Evolutionary conservation across 2,888 invertebrate species (phyloP), one percentile per base, ranked within the genome.

Genomic region (Caenorhabditis plicata): DNA sequence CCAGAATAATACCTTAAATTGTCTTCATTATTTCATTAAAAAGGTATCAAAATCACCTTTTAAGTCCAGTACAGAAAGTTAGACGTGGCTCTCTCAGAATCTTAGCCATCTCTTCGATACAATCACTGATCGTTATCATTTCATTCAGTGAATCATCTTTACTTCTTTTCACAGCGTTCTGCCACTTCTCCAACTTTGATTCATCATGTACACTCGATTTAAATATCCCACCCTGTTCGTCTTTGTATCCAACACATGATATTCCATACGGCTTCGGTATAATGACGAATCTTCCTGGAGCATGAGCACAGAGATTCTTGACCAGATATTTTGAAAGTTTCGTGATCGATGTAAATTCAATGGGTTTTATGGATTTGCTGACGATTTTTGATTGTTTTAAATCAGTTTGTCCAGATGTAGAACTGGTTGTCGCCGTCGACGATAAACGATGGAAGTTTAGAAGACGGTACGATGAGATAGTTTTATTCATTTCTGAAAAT

Each of bases 241-340:
- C 50, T n/a, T 44, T 36, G 11, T 53, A 38, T 25, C 71, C 71
- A 15, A 68, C 43, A 33, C 63, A 67, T 2, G 71, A 71, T 8
- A 71, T 41, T 11, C 71, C 71, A 45, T 58, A 68, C n/a, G 71
- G 71, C 36, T 71, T 71, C n/a, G 63, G 60, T 5, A 71, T 38
- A 8, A 68, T 57, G 9, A 71, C 42, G 52, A 68, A 71, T 33
- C 65, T 39, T 13, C 66, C 64, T 13, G 64, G 64, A n/a, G 57
- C 64, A 32, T 68, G 67, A 4, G 61, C 55, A 29, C 61, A 41
- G 15, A 68, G 57, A 26, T 62, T 61, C 39, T 52, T 45, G 22
- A 31, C 15, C 2, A 68, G 44, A 41, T 57, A 54, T 20, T 47
- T 50, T 11, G 64, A 43, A 13, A 68, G 32, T 27, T 68, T 57